Base-by-base conservation (phyloP, 2,113 vertebrate genomes). In the Xiphorhynchus elegans region DNA sequence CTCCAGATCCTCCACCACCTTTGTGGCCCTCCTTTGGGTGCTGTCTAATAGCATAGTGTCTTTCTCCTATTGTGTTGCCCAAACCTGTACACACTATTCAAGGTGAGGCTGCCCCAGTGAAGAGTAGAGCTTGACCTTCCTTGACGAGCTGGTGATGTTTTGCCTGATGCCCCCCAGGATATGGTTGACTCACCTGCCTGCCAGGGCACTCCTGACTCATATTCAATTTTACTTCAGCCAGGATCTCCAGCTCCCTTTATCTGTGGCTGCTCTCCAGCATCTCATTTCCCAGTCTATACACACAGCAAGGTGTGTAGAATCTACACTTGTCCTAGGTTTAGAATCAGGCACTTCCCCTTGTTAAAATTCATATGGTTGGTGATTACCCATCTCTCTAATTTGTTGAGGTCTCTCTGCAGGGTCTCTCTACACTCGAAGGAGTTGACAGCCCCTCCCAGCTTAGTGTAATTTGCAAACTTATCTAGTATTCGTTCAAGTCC, bases 141-240 rank as follows among this genome's bases (percentile, higher is more conserved):
- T 66, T 16, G 17, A 7, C 44, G 0, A 0, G 42, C 11, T 73
- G 31, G 7, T 0, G 0, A 15, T 42, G 20, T 6, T 64, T 21
- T 0, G 0, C 25, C 67, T 50, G 59, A 28, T 37, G 17, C 1
- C 0, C 24, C 26, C 1, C 11, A 37, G 44, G 21, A 64, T 44
- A 68, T 0, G 0, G 0, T 2, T 59, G 44, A 16, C 37, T 12
- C 26, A 44, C 20, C 37, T 52, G 37, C 17, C 13, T 68, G 11
- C 72, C 72, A 77, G 33, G 26, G 13, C 53, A 52, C 72, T 68
- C 20, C 26, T 50, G 53, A 0, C 20, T 37, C 44, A 14, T 7
- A 4, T 20, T 31, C 53, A 86, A 1, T 17, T 42, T 31, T 2
- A 3, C 35, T 7, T 1, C 4, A 7, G 31, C 25, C 62, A 44